These are phyloP conservation scores for Cataglyphis altisquamis DNA, from an alignment of 2,888 invertebrate species.

Conservation along the genomic window DNA sequence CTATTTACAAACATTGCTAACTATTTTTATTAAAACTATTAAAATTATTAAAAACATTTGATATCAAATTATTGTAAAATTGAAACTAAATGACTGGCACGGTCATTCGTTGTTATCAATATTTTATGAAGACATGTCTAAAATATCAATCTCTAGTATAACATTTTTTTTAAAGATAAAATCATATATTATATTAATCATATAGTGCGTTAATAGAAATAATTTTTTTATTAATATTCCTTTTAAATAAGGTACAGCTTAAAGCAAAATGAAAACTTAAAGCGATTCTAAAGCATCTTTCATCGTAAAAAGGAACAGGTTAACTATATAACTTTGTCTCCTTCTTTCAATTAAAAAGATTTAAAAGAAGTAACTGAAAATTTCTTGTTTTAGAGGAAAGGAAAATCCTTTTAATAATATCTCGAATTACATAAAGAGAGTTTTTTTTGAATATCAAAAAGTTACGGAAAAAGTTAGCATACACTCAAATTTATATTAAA, in stretches of 20 bases:
- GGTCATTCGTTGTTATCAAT: neutral
- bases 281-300: neutral
- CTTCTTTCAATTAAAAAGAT: neutral
- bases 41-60: neutral
- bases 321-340: neutral
- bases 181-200: neutral
- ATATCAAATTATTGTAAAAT: neutral
- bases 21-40: neutral
- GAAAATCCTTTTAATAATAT: slow-evolving; percentile 7
- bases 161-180: neutral
- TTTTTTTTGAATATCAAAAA: neutral
- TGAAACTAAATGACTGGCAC: neutral
- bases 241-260: neutral
- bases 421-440: neutral
- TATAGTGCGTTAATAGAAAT: neutral
- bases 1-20: neutral
- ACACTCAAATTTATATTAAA: neutral
- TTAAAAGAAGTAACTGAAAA: neutral
- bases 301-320: neutral
- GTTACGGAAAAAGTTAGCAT: neutral
- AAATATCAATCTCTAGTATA: neutral
- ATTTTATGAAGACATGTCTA: neutral
- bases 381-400: neutral
- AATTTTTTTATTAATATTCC: neutral
- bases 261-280: neutral